phyloP scores from a whole-genome alignment of 2,888 invertebrate species.

The Caenorhabditis plicata region DNA sequence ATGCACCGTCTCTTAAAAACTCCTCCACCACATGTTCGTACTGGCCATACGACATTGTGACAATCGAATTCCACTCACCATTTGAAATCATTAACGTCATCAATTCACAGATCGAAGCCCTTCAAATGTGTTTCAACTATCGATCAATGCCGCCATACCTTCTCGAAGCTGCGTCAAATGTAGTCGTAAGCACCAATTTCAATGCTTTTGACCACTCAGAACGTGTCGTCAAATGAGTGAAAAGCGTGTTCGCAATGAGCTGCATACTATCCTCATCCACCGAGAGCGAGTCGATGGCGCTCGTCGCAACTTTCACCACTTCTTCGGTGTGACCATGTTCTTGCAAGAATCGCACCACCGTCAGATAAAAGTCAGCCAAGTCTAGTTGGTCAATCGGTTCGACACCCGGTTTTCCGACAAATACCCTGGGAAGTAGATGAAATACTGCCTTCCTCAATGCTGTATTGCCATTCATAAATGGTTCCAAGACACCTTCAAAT shows the following conservation, averaged over 20 bases:
- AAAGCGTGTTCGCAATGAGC: constrained; percentile 48
- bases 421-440: constrained; percentile 13
- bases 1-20: constrained; percentile 29
- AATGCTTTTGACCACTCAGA: constrained; percentile 49
- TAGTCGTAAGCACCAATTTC: constrained; percentile 22
- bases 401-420: neutral
- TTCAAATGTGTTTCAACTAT: neutral
- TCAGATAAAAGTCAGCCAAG: constrained; percentile 19
- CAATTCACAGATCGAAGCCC: constrained; percentile 24
- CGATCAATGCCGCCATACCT: neutral
- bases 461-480: constrained; percentile 35
- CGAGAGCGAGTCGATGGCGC: constrained; percentile 34
- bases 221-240: constrained; percentile 43
- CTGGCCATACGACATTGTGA: constrained; percentile 27
- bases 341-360: constrained; percentile 39
- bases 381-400: constrained; percentile 16
- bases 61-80: constrained; percentile 31
- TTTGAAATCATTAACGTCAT: constrained; percentile 19
- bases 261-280: constrained; percentile 29
- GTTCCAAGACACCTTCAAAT: constrained; percentile 39
- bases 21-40: constrained; percentile 31
- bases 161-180: constrained; percentile 9
- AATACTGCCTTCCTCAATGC: constrained; percentile 46
- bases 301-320: constrained; percentile 41
- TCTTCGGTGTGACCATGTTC: constrained; percentile 42